These are phyloP conservation scores for Salpingus planirostris DNA, from an alignment of 2,888 invertebrate genomes.

Conservation along the genomic window DNA sequence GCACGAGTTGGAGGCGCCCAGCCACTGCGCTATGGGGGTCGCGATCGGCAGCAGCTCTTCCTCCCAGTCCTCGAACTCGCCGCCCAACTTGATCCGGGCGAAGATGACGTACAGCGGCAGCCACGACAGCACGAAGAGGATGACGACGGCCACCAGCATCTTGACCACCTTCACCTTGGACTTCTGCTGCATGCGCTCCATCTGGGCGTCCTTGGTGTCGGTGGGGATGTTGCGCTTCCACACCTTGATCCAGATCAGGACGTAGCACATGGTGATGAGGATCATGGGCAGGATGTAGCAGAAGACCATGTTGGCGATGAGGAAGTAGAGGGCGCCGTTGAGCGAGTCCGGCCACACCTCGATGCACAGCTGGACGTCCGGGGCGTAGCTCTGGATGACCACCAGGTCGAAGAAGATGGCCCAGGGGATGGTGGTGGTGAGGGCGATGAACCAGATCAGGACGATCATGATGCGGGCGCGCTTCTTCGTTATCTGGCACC, in stretches of 20 bases:
- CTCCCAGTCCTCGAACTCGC: constrained; percentile 65
- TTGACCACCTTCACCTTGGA: constrained; percentile 92
- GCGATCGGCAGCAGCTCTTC: constrained; percentile 71
- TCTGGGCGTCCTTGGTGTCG: constrained; percentile 82
- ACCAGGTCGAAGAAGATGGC: constrained; percentile 80
- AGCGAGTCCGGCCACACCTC: constrained; percentile 81
- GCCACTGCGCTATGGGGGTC: constrained; percentile 84
- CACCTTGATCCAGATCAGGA: constrained; percentile 82
- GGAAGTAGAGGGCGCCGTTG: constrained; percentile 76
- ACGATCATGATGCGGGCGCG: constrained; percentile 81
- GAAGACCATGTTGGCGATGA: constrained; percentile 78
- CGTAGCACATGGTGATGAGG: constrained; percentile 84
- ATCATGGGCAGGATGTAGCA: constrained; percentile 89
- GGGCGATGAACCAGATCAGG: constrained; percentile 82
- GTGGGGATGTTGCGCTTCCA: constrained; percentile 83
- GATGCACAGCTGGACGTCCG: constrained; percentile 66
- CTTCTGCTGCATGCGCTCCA: constrained; percentile 88
- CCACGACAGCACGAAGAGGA: constrained; percentile 91
- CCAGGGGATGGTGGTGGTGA: constrained; percentile 83
- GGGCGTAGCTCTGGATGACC: constrained; percentile 62
- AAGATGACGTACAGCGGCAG: constrained; percentile 85
- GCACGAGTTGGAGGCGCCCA: constrained; percentile 90
- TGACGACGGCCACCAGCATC: constrained; percentile 88
- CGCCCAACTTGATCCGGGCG: constrained; percentile 76
- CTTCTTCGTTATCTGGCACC: constrained; percentile 81